Percentiles rank a stretch among this genome's conserved stretches.
Evolutionary conservation across 2,888 invertebrate genomes (phyloP).

Genomic region (Pammene aurita): DNA sequence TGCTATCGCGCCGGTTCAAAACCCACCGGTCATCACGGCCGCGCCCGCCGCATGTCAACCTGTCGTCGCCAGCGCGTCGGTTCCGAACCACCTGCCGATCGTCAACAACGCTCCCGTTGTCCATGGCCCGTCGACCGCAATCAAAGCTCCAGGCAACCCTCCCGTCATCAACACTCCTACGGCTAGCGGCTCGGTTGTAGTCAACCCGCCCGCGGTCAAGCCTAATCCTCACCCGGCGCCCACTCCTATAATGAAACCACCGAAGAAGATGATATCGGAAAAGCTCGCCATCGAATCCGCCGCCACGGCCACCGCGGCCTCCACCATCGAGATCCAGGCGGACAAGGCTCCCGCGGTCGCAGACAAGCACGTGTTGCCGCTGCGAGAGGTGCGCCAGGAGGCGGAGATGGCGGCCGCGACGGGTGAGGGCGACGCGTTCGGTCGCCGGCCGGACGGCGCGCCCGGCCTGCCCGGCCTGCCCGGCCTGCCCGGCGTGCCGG

Average conservation of each 20-base stretch:
- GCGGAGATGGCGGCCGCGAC: conserved; percentile 46
- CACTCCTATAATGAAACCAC: conserved; percentile 71
- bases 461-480: conserved; percentile 48
- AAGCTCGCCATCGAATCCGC: conserved; percentile 69
- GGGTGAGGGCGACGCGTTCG: conserved; percentile 47
- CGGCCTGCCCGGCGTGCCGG: conserved; percentile 50
- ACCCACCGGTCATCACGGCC: conserved; percentile 7
- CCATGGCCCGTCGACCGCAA: conserved; percentile 1
- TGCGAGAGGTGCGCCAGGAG: conserved; percentile 43
- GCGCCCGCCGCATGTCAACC: conserved; percentile 43
- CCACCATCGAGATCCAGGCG: conserved; percentile 41
- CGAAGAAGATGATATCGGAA: conserved; percentile 77
- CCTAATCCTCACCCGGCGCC: conserved; percentile 48
- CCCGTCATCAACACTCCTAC: conserved; percentile 43
- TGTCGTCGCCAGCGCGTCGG: conserved; percentile 39
- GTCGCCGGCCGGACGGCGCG: conserved; percentile 30
- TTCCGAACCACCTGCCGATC: conserved; percentile 44
- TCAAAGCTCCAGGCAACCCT: conserved; percentile 36
- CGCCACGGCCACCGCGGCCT: conserved; percentile 50
- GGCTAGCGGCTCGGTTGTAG: conserved; percentile 44
- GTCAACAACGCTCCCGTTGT: conserved; percentile 5
- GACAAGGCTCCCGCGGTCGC: conserved; percentile 45
- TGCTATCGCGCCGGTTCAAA: conserved; percentile 33
- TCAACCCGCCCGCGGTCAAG: conserved; percentile 16
- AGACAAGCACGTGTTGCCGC: conserved; percentile 44